Evolutionary conservation across 2,797 vertebrate species (phyloP).

Genomic region (Acanthiza pusilla): DNA sequence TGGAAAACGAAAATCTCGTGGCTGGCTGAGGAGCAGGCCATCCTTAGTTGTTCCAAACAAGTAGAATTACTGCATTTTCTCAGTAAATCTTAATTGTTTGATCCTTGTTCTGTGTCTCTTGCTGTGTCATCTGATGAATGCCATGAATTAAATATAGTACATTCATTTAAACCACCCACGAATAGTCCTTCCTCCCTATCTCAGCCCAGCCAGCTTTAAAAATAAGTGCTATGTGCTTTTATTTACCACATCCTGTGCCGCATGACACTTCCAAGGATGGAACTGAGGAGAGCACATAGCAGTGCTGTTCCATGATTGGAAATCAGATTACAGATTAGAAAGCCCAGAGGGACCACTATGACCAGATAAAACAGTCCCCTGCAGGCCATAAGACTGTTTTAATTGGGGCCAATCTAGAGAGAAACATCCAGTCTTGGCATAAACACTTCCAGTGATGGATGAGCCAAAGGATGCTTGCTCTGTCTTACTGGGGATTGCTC

Average conservation of each 20-base stretch:
- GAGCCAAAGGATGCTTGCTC: background rate
- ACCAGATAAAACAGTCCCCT: conserved; percentile 22
- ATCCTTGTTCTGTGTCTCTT: background rate
- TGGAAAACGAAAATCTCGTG: background rate
- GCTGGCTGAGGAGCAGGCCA: background rate
- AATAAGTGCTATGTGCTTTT: conserved; percentile 18
- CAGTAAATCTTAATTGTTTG: conserved; percentile 28
- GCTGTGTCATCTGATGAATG: conserved; percentile 17
- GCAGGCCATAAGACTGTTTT: background rate
- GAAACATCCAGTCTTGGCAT: background rate
- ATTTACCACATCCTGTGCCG: conserved; percentile 28
- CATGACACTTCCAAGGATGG: conserved; percentile 25
- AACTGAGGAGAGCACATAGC: background rate
- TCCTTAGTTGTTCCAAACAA: background rate
- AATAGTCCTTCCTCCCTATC: conserved; percentile 24
- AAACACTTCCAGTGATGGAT: background rate
- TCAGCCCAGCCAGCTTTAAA: conserved; percentile 25
- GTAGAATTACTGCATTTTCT: background rate
- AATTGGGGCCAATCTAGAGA: background rate
- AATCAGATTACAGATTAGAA: conserved; percentile 21
- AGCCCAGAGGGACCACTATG: background rate
- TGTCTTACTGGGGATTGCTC: background rate
- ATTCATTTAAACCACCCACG: background rate
- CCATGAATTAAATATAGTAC: background rate
- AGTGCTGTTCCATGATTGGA: background rate